Percentiles rank a stretch among this genome's conserved stretches.
Evolutionary conservation across 2,797 vertebrate species (phyloP).

Genomic region (Potorous gilbertii): DNA sequence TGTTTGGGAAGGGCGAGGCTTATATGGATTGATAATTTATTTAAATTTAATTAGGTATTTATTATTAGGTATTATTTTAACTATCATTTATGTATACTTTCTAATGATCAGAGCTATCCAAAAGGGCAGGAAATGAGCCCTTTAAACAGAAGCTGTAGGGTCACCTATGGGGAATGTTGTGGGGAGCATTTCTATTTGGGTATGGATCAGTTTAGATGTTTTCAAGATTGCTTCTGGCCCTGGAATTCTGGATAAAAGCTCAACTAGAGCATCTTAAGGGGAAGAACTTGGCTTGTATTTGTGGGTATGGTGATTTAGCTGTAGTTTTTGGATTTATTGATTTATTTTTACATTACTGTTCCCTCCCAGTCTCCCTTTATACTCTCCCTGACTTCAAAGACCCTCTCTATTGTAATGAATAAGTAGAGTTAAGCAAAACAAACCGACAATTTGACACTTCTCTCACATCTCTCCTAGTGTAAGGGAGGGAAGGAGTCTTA

Average conservation of each 20-base stretch:
- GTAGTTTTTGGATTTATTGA: background rate
- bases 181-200: background rate
- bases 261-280: background rate
- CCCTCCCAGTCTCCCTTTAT: background rate
- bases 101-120: background rate
- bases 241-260: background rate
- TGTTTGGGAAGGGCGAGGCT: background rate
- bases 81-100: background rate
- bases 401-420: background rate
- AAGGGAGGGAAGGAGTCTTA: background rate
- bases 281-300: background rate
- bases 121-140: background rate
- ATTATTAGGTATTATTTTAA: background rate
- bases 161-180: background rate
- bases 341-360: background rate
- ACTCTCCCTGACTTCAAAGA: background rate
- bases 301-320: background rate
- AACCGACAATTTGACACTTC: background rate
- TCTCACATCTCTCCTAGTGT: background rate
- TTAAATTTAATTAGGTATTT: background rate
- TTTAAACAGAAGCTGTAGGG: background rate
- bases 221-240: background rate
- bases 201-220: background rate
- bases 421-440: background rate
- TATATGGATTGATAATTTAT: background rate